A percentile compares a stretch with the other conserved stretches of the same genome.
Evolutionary conservation across 2,888 invertebrate species (phyloP).

Genomic region (Amiota minor): DNA sequence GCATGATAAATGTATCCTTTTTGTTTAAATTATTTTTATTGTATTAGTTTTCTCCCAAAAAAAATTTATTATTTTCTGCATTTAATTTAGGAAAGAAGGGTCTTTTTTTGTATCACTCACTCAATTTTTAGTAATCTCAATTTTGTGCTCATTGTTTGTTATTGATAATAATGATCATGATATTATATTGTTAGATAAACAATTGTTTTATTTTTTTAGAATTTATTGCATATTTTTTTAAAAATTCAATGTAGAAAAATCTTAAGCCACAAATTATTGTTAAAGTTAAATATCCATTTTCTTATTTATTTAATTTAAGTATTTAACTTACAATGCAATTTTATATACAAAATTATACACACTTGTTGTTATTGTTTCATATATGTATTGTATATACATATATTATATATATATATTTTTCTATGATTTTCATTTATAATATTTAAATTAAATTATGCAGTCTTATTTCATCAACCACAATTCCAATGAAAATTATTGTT

Average conservation of each 20-base stretch:
- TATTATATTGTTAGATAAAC: too few species aligned
- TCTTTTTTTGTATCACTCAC: not conserved
- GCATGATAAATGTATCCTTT: too few species aligned
- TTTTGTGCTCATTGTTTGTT: constrained; percentile 18
- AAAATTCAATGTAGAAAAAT: not conserved
- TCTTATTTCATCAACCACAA: too few species aligned
- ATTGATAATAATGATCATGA: constrained; percentile 3
- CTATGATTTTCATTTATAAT: too few species aligned
- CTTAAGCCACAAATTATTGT: not conserved
- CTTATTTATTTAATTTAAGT: constrained; percentile 4
- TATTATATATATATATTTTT: constrained; percentile 3
- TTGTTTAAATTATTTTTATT: too few species aligned
- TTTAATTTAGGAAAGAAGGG: not conserved
- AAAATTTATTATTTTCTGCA: not conserved
- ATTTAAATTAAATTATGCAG: too few species aligned
- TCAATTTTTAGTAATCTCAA: constrained; percentile 23
- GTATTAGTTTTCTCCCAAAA: too few species aligned
- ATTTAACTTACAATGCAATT: constrained; percentile 22
- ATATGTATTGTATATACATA: not conserved
- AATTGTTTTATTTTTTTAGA: not conserved
- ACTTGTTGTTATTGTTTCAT: constrained; percentile 9
- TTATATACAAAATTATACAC: constrained; percentile 5
- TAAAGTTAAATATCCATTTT: constrained; percentile 1
- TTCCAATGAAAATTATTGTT: too few species aligned
- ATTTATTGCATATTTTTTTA: constrained; percentile 11